Base-by-base conservation (phyloP, 2,888 invertebrate species). In the Phengaris alcon region DNA sequence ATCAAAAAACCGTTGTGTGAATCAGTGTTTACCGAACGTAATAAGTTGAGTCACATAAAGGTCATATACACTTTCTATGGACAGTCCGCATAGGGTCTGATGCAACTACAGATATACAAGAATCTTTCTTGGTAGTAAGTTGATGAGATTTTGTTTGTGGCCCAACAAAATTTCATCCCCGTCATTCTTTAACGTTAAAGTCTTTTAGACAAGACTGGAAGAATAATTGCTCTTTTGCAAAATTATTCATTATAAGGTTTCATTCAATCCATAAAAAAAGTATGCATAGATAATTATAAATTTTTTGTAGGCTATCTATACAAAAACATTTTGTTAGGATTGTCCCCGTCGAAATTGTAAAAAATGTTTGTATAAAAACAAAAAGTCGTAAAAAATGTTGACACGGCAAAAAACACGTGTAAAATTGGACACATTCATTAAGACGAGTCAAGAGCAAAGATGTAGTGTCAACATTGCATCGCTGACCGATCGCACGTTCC, bases 401-500 rank as follows among this genome's bases (percentile, higher is more conserved):
- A 13, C 64, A 44, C 64, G 13, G 64, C 12, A 44, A 9, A 35
- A 48, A 70, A 70, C 51, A 70, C 51, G 70, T 52, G 15, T 22
- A 51, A 48, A 70, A 70, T 48, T 70, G 12, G 15, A 70, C 48
- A 70, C 48, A 70, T 13, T 59, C 59, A 59, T 59, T 64, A 35
- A 64, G 64, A 64, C 64, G 64, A 64, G 64, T 64, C 64, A 64
- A 64, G 64, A 64, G 35, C 64, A 12, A 64, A 64, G 64, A 64
- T 70, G 70, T 22, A 46, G 69, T 4, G 70, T 70, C 72, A 72
- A 72, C 79, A 80, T 82, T 78, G 78, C 77, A 72, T 72, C 77
- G 76, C 75, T 52, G 74, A 51, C 12, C 74, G 75, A 90, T 92
- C 90, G 85, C 90, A 90, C 90, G 92, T 84, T 85, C 89, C 79